Evolutionary conservation across 2,888 invertebrate genomes (phyloP), one percentile per base, ranked within the genome.

Genomic region (Malacosoma neustria): DNA sequence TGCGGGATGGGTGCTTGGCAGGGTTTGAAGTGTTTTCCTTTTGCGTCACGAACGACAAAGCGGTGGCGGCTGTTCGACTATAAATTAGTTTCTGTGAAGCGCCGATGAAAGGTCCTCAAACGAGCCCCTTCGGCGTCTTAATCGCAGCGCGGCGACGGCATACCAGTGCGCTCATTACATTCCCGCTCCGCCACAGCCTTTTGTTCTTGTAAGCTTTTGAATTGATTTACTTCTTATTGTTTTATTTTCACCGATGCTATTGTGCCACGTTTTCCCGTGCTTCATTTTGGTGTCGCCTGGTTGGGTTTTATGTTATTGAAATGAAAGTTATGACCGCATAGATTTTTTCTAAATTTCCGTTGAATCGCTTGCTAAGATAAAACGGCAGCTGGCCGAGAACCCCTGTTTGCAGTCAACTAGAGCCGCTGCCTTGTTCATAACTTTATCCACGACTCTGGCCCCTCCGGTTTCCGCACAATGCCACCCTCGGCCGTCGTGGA

Each of bases 151-250:
- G 54, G 51, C 53, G 45, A 45, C 47, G 32, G 34, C 35, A 44
- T 48, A 45, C 42, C 57, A 57, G 48, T 46, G 49, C 56, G 50
- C 62, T 67, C 63, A 65, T 66, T 66, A 67, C 60, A 56, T 49
- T 49, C 53, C 54, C 54, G 44, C 46, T 48, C 53, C 47, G 51
- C 51, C 50, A 55, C 54, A 13, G 59, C 62, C 63, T 61, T 72
- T 74, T 76, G 71, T 75, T 68, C 61, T 55, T 47, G 55, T 53
- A 53, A 52, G 47, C 57, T 43, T 58, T 53, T 61, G 67, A 72
- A 76, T 76, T 79, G 76, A 79, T 80, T 81, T 74, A 72, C 67
- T 62, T 56, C 49, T 70, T 54, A 77, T 77, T 81, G 75, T 79
- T 62, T 63, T 53, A 50, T 44, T 47, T 48, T 46, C 52, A 45